Evolutionary conservation across 2,888 invertebrate genomes (phyloP).

Genomic region (Pomacea canaliculata): DNA sequence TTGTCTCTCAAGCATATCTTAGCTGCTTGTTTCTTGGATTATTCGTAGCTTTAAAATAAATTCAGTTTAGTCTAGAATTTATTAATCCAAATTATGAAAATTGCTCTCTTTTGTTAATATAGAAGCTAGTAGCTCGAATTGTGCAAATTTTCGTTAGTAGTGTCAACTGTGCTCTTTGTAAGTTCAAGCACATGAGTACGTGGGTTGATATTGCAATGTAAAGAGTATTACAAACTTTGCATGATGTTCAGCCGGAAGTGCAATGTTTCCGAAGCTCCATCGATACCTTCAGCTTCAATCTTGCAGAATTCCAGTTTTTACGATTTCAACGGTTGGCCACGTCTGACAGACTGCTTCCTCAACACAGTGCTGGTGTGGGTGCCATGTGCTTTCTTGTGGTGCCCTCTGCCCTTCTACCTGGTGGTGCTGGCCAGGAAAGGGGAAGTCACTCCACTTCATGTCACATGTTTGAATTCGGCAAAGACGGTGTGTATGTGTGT

Average conservation of each 20-base stretch:
- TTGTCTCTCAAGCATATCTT: no score
- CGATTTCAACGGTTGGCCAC: constrained; percentile 23
- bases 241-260: background rate
- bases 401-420: constrained; percentile 26
- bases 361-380: constrained; percentile 26
- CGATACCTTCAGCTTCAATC: background rate
- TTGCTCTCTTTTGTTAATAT: no score
- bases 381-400: constrained; percentile 27
- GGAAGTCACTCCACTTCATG: constrained; percentile 10
- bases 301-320: constrained; percentile 28
- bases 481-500: constrained; percentile 22
- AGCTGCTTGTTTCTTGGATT: no score
- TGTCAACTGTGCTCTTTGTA: no score
- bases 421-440: constrained; percentile 3
- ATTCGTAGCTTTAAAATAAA: no score
- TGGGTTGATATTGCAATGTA: background rate
- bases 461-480: constrained; percentile 27
- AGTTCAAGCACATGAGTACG: no score
- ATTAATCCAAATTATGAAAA: no score
- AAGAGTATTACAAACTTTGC: background rate
- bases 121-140: no score
- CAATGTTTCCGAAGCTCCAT: no score
- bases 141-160: no score
- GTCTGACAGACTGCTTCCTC: constrained; percentile 29
- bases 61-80: no score